A percentile compares a stretch with the other conserved stretches of the same genome.
These are phyloP conservation scores for Pollenia labialis DNA, from an alignment of 2,888 invertebrate species.

Conservation along the genomic window DNA sequence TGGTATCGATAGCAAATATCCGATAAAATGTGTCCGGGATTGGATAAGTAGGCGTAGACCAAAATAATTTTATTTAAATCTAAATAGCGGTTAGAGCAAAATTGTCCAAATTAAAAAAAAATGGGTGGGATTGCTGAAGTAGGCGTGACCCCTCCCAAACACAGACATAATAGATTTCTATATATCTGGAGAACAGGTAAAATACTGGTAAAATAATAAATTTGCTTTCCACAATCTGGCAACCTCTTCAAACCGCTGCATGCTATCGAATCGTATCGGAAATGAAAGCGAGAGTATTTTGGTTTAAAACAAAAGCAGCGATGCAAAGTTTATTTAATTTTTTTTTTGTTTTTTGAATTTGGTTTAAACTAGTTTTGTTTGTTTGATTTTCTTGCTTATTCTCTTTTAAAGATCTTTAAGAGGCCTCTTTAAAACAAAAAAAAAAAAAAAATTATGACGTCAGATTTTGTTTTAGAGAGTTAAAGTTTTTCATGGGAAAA, in stretches of 20 bases:
- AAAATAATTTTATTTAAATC: too few species aligned
- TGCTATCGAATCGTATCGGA: slow-evolving; percentile 56
- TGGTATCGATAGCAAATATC: too few species aligned
- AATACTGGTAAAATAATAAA: too few species aligned
- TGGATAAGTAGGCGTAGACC: too few species aligned
- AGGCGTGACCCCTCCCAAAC: too few species aligned
- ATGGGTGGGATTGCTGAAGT: too few species aligned
- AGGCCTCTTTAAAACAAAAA: slow-evolving; percentile 28
- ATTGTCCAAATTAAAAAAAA: too few species aligned
- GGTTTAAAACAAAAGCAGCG: slow-evolving; percentile 21
- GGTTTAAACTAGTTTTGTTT: slow-evolving; percentile 48
- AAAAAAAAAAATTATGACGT: slow-evolving; percentile 62
- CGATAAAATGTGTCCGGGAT: too few species aligned
- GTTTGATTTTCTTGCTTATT: slow-evolving; percentile 18
- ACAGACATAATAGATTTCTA: too few species aligned
- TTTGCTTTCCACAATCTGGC: slow-evolving; percentile 18
- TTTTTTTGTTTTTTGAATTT: background rate
- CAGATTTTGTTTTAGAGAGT: slow-evolving; percentile 19
- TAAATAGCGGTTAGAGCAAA: too few species aligned
- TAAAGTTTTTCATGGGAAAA: background rate
- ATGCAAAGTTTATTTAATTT: background rate
- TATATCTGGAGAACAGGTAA: too few species aligned
- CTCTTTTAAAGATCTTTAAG: background rate
- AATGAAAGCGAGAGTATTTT: slow-evolving; percentile 74
- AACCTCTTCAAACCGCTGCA: background rate